Conservation (phyloP, 2,888 invertebrate species). For the Incurvaria masculella region DNA sequence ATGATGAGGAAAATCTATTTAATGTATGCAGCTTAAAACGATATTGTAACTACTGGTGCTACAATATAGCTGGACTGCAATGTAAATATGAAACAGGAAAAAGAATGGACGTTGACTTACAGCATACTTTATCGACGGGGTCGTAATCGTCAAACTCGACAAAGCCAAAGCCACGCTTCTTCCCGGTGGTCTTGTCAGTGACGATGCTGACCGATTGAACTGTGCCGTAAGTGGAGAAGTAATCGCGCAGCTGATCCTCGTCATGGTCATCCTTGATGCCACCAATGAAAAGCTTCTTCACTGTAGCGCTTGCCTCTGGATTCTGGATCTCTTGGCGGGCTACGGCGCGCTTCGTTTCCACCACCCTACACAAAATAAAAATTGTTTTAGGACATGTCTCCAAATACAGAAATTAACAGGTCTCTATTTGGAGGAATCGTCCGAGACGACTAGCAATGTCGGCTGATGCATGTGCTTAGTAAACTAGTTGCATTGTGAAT, state of each 20-base stretch:
- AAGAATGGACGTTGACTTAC: conserved; percentile 59
- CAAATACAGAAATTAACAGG: too few species aligned
- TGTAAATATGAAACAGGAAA: conserved; percentile 6
- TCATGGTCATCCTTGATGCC: conserved; percentile 93
- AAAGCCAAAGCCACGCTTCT: conserved; percentile 94
- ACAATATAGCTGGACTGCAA: conserved; percentile 18
- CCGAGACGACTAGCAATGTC: too few species aligned
- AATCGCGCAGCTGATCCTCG: conserved; percentile 83
- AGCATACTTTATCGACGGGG: conserved; percentile 93
- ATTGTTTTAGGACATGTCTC: too few species aligned
- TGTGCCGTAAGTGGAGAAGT: conserved; percentile 79
- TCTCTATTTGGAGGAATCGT: too few species aligned
- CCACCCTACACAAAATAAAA: too few species aligned
- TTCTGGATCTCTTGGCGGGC: conserved; percentile 89
- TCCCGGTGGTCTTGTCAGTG: conserved; percentile 89
- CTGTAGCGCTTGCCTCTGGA: conserved; percentile 90
- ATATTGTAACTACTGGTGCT: conserved; percentile 13
- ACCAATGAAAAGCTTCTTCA: conserved; percentile 93
- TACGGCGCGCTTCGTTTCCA: conserved; percentile 96
- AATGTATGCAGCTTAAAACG: conserved; percentile 17
- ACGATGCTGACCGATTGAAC: conserved; percentile 87
- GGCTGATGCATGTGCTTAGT: too few species aligned
- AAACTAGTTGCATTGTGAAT: too few species aligned
- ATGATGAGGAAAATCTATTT: neutral
- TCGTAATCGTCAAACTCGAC: conserved; percentile 97